Evolutionary conservation across 2,888 invertebrate genomes (phyloP).

Genomic region (Hyposoter didymator): DNA sequence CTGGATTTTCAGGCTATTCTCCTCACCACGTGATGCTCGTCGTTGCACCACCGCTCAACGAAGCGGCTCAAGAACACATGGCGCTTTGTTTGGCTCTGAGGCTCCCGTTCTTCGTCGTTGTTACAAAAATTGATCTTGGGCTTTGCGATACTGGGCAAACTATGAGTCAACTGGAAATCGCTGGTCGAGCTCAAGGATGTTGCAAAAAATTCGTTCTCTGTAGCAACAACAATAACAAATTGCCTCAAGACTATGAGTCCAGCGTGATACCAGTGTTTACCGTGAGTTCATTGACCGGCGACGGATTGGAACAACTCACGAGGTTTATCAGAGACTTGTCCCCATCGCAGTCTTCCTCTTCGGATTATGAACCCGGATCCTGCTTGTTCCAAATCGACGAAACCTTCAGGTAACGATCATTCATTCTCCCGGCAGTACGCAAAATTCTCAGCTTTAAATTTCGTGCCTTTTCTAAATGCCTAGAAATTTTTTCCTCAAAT

Average conservation of each 20-base stretch:
- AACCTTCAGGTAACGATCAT: constrained; percentile 87
- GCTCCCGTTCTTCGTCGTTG: constrained; percentile 96
- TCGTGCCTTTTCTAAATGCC: background rate
- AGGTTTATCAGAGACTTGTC: constrained; percentile 94
- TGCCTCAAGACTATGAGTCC: constrained; percentile 73
- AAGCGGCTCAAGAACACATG: constrained; percentile 92
- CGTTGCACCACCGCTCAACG: constrained; percentile 81
- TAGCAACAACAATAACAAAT: constrained; percentile 68
- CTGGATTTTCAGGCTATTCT: constrained; percentile 88
- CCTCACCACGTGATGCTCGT: constrained; percentile 97
- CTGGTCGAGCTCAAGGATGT: constrained; percentile 80
- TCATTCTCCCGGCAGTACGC: background rate
- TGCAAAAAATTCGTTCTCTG: constrained; percentile 77
- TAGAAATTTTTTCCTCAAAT: too few species aligned
- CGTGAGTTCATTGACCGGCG: constrained; percentile 96
- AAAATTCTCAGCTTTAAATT: background rate
- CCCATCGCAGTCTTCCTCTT: constrained; percentile 76
- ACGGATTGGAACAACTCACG: constrained; percentile 92
- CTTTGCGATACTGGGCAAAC: constrained; percentile 79
- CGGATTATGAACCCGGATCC: constrained; percentile 82
- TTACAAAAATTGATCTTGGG: constrained; percentile 97
- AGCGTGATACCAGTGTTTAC: constrained; percentile 91
- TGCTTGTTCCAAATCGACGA: constrained; percentile 95
- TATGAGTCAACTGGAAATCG: constrained; percentile 76
- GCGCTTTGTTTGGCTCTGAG: constrained; percentile 92